These are phyloP conservation scores for Xestia rhomboidea DNA, from an alignment of 2,888 invertebrate species.

Conservation along the genomic window DNA sequence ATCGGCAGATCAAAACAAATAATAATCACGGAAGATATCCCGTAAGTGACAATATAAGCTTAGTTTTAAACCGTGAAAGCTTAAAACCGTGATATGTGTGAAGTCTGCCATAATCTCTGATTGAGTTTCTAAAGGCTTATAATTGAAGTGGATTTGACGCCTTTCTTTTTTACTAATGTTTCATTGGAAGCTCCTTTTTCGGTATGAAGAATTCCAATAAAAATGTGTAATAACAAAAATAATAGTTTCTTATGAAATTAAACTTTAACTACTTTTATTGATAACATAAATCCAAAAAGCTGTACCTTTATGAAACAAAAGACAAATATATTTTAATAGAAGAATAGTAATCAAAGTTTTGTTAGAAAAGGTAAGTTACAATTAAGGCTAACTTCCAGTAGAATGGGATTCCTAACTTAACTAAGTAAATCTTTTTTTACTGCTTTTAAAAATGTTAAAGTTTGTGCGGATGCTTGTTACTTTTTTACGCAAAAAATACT, in stretches of 20 bases:
- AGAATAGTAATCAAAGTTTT: neutral
- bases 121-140: neutral
- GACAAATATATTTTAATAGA: no score
- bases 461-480: neutral
- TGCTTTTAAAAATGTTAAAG: neutral
- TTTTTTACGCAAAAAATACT: neutral
- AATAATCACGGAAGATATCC: no score
- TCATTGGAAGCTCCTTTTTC: neutral
- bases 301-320: neutral
- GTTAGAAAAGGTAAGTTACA: neutral
- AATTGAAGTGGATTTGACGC: neutral
- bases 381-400: neutral
- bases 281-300: neutral
- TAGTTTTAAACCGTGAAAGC: no score
- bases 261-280: neutral
- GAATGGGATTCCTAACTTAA: neutral
- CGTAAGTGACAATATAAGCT: no score
- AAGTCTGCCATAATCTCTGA: neutral
- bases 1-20: no score
- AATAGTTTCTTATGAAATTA: neutral
- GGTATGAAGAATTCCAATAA: neutral
- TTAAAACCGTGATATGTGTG: neutral
- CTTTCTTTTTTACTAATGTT: slow-evolving; percentile 1
- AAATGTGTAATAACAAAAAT: neutral
- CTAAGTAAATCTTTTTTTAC: neutral